Conservation (phyloP, 2,113 vertebrate species). For the Rhagologus leucostigma region DNA sequence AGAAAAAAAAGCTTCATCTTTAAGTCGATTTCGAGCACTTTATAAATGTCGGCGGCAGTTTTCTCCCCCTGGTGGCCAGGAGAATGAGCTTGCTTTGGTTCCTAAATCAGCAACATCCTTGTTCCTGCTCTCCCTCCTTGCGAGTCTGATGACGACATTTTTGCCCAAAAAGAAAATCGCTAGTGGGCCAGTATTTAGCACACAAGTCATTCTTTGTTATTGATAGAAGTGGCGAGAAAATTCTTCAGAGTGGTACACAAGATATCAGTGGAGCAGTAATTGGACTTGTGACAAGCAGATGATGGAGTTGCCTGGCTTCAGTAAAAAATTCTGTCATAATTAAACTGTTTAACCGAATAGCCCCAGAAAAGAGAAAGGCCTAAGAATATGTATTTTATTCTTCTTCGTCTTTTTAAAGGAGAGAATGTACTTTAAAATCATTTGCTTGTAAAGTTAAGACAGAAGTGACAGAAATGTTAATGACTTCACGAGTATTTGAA, state of each 20-base stretch:
- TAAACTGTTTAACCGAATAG: not conserved
- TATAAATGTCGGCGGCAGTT: too few relatives aligned
- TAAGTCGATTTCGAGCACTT: fast-evolving
- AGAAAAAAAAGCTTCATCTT: too few relatives aligned
- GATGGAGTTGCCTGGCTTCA: not conserved
- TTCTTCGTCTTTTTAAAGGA: not conserved
- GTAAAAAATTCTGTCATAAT: not conserved
- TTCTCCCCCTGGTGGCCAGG: not conserved
- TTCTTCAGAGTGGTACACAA: not conserved
- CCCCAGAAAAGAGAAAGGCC: not conserved
- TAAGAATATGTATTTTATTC: not conserved
- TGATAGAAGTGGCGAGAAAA: not conserved
- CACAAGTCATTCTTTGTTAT: not conserved
- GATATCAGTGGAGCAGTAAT: not conserved
- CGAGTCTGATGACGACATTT: fast-evolving
- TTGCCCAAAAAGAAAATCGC: not conserved
- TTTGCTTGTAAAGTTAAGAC: not conserved
- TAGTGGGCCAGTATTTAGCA: not conserved
- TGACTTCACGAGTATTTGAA: not conserved
- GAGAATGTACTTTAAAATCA: not conserved
- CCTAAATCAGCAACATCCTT: not conserved
- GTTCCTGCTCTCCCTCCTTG: not conserved
- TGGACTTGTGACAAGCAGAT: not conserved
- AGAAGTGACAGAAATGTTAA: not conserved
- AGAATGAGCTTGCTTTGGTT: not conserved